phyloP scores from a whole-genome alignment of 2,888 invertebrate genomes.

The Ernsta delagoae region DNA sequence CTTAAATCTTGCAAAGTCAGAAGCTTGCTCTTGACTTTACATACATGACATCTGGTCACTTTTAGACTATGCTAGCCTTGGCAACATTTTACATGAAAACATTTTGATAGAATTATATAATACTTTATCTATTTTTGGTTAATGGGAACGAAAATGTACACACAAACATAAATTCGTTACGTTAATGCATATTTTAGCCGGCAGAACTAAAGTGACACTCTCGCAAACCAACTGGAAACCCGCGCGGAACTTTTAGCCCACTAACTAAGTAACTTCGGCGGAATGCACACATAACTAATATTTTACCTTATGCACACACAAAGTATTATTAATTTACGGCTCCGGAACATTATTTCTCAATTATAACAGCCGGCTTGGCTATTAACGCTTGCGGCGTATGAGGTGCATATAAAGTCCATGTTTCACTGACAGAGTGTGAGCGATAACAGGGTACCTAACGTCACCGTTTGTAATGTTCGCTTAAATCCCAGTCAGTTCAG shows the following conservation, averaged over 20 bases:
- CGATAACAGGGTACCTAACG: background rate
- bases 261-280: slow-evolving; percentile 21
- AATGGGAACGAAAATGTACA: background rate
- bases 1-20: too few relatives aligned
- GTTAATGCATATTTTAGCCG: slow-evolving; percentile 26
- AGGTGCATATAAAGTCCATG: background rate
- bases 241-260: slow-evolving; percentile 21
- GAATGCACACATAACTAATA: slow-evolving; percentile 29
- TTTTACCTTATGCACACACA: slow-evolving; percentile 17
- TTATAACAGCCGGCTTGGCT: slow-evolving; percentile 24
- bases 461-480: too few relatives aligned
- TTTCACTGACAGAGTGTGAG: background rate
- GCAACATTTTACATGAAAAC: too few relatives aligned
- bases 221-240: slow-evolving; percentile 10
- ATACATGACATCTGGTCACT: too few relatives aligned
- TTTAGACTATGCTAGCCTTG: too few relatives aligned
- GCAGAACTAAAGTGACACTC: slow-evolving; percentile 27
- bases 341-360: slow-evolving; percentile 32
- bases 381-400: slow-evolving; percentile 30
- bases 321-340: slow-evolving; percentile 36
- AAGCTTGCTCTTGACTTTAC: too few relatives aligned
- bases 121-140: too few relatives aligned
- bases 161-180: slow-evolving; percentile 29
- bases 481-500: too few relatives aligned
- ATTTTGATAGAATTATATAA: too few relatives aligned